Evolutionary conservation across 2,888 invertebrate genomes (phyloP).

Genomic region (Melanotus villosus): DNA sequence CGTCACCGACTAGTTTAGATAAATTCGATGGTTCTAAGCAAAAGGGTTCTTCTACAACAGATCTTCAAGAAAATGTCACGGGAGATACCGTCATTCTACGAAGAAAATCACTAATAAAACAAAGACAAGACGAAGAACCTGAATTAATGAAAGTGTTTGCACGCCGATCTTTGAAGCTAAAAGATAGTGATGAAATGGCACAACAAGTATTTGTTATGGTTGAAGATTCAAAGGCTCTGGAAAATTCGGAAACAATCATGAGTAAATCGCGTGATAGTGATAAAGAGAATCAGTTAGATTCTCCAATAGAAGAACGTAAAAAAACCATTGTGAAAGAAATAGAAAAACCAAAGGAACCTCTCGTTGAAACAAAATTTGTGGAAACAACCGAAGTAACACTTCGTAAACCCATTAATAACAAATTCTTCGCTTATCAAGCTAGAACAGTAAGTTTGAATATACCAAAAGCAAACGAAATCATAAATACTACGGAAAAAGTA

Average conservation of each 20-base stretch:
- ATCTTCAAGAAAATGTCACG: slow-evolving; percentile 51
- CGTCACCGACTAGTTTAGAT: slow-evolving; percentile 59
- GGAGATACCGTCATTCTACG: slow-evolving; percentile 71
- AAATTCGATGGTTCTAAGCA: slow-evolving; percentile 59
- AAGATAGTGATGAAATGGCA: slow-evolving; percentile 77
- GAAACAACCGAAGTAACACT: slow-evolving; percentile 60
- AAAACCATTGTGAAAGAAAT: slow-evolving; percentile 27
- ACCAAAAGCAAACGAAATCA: slow-evolving; percentile 55
- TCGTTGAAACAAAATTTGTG: slow-evolving; percentile 55
- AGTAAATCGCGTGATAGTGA: slow-evolving; percentile 79
- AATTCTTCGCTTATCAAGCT: slow-evolving; percentile 59
- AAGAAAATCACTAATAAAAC: slow-evolving; percentile 71
- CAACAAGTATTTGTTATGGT: slow-evolving; percentile 72
- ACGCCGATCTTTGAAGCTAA: slow-evolving; percentile 84
- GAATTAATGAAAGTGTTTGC: slow-evolving; percentile 89
- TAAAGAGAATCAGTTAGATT: slow-evolving; percentile 77
- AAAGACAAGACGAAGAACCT: slow-evolving; percentile 78
- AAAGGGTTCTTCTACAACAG: slow-evolving; percentile 69
- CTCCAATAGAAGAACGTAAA: slow-evolving; percentile 69
- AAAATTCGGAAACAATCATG: slow-evolving; percentile 61
- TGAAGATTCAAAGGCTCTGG: slow-evolving; percentile 64
- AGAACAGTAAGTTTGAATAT: slow-evolving; percentile 61
- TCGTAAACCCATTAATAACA: slow-evolving; percentile 59
- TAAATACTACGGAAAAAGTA: slow-evolving; percentile 57
- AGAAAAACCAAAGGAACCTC: slow-evolving; percentile 54